Evolutionary conservation across 2,888 invertebrate genomes (phyloP), one percentile per base, ranked within the genome.

Genomic region (Gymnoscelis rufifasciata): DNA sequence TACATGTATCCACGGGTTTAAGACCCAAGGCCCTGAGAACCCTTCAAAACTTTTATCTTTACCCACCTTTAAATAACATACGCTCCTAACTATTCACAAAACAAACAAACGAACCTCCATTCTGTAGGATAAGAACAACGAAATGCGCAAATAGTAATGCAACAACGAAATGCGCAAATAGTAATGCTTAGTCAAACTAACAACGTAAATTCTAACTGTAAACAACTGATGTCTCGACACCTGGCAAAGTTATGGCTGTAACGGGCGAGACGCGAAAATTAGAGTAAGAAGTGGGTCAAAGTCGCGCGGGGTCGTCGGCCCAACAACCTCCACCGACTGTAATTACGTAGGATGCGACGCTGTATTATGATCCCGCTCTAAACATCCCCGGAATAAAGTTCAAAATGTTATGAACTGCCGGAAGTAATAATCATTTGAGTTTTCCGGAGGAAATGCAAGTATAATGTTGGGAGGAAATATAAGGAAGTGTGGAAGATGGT

Each of bases 251-350:
- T 68, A 64, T 66, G 65, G 56, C 57, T 59, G 45, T 57, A 76
- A 74, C 69, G 66, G 62, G 70, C 78, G 81, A 83, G 78, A 74
- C 78, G 76, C 66, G 82, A 78, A 78, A 86, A 87, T 87, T 86
- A 87, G 78, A 77, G 75, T 78, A 73, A 73, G 72, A 86, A 86
- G 75, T 87, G 68, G 87, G 87, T 87, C 87, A 87, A 87, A 87
- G 87, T 87, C 87, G 78, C 68, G 69, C 28, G 72, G 84, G 83
- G 82, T 84, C 78, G 62, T 72, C n/a, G n/a, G 83, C 52, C 77
- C 81, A 62, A 49, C 67, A 67, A 61, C 71, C 72, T 59, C 68
- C 67, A 60, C 66, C 69, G 75, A 73, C 83, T 81, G 67, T 83
- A 83, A 87, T 87, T 87, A 83, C 75, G 73, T 75, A 76, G 66